These are phyloP conservation scores for Nerophis lumbriciformis DNA, from an alignment of 2,113 vertebrate species.

Conservation along the genomic window DNA sequence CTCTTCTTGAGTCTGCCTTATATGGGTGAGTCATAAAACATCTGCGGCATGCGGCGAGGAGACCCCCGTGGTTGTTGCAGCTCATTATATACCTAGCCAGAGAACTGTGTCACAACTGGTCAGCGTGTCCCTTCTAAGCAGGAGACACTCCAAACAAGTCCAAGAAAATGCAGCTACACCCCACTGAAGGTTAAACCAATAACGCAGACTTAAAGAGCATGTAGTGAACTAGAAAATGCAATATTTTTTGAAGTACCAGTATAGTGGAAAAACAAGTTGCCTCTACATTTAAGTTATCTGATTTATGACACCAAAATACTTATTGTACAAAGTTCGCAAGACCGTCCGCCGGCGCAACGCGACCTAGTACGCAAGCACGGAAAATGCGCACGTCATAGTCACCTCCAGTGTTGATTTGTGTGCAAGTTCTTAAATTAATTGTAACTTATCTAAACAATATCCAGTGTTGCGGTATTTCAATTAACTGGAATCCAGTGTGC, in stretches of 20 bases:
- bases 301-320: too few species aligned
- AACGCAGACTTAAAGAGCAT: background rate
- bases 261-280: too few species aligned
- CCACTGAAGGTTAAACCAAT: constrained; percentile 16
- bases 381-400: too few species aligned
- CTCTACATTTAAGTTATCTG: too few species aligned
- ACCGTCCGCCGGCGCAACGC: too few species aligned
- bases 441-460: too few species aligned
- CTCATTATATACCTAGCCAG: constrained; percentile 45
- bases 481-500: too few species aligned
- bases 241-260: background rate
- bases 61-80: constrained; percentile 30
- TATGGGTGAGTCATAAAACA: constrained; percentile 8
- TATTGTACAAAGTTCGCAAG: too few species aligned
- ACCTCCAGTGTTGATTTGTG: too few species aligned
- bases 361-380: too few species aligned
- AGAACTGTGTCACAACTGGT: constrained; percentile 19
- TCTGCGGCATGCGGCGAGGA: constrained; percentile 16
- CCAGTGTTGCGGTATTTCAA: too few species aligned
- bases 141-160: constrained; percentile 10
- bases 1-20: constrained; percentile 7
- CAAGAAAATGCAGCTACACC: constrained; percentile 34
- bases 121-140: background rate
- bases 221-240: constrained; percentile 2
- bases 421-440: too few species aligned